Base-by-base conservation (phyloP, 2,888 invertebrate species). In the Blomia tropicalis region DNA sequence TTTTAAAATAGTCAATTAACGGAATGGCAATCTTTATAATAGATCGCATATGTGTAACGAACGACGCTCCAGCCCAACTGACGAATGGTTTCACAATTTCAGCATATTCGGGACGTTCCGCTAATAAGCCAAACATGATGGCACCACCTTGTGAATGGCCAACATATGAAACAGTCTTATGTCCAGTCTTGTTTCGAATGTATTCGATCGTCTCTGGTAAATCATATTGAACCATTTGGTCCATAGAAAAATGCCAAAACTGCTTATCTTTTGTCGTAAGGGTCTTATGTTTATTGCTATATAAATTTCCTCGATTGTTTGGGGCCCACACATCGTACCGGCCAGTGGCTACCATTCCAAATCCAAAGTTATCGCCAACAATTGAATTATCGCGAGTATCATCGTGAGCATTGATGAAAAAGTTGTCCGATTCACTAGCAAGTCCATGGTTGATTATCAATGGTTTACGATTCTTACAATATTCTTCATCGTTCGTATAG, bases 91-190 rank as follows among this genome's bases (percentile, higher is more conserved):
- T 7, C 23, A 47, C 51, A 47, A 47, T 47, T 7, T 47, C 51
- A 7, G 23, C 27, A 47, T 47, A 47, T 47, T 47, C 51, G 51
- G 51, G 51, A 11, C 27, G 51, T 25, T 22, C 27, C 7, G 51
- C 7, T n/a, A 47, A 19, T 25, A 47, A n/a, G 14, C 27, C 23
- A 47, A 47, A 47, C 51, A 47, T 47, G 51, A 47, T 47, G 7
- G 51, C 51, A 47, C 51, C 7, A 47, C 51, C 51, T 47, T 47
- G 51, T 25, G 51, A 47, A 47, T 47, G 51, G n/a, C 51, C 51
- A 27, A 47, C 51, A 27, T 47, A 47, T 7, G 7, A 7, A 7
- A 47, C 51, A 7, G 7, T 7, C 51, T 47, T 47, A n/a, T 47
- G 27, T 14, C 51, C 51, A 19, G 51, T 47, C n/a, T 47, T 47